phyloP scores from a whole-genome alignment of 1,140 invertebrate genomes.

The Nasonia vitripennis region DNA sequence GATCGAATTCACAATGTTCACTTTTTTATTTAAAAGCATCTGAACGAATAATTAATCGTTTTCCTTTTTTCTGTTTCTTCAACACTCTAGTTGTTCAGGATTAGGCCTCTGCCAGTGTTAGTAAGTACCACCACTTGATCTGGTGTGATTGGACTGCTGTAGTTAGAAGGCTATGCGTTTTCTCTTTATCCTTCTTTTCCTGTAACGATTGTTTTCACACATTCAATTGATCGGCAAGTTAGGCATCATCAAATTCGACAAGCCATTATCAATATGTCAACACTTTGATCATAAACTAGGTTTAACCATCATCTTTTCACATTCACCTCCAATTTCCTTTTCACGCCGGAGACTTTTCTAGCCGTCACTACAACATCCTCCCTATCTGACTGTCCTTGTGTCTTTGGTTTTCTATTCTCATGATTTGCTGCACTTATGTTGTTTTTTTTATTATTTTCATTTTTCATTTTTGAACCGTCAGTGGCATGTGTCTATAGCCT shows the following conservation, averaged over 20 bases:
- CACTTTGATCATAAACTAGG: constrained; percentile 41
- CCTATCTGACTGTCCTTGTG: background rate
- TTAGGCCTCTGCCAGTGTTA: constrained; percentile 96
- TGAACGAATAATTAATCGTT: constrained; percentile 73
- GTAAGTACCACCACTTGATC: constrained; percentile 88
- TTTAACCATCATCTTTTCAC: constrained; percentile 23
- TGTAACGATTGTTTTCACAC: constrained; percentile 46
- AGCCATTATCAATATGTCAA: constrained; percentile 34
- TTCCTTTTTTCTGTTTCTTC: constrained; percentile 79
- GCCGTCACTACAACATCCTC: background rate
- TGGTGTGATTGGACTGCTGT: constrained; percentile 78
- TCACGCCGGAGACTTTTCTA: constrained; percentile 4
- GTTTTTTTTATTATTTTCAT: background rate
- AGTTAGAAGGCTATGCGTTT: constrained; percentile 75
- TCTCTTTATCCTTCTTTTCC: constrained; percentile 59
- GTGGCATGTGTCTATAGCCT: constrained; percentile 23
- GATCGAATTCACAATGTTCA: constrained; percentile 11
- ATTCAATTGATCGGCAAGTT: constrained; percentile 47
- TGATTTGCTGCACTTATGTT: constrained; percentile 16
- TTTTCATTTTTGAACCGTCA: background rate
- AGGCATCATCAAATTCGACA: constrained; percentile 48
- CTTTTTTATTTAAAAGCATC: constrained; percentile 30
- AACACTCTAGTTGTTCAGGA: constrained; percentile 94
- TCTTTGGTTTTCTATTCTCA: background rate
- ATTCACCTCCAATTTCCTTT: background rate